A percentile compares a stretch with the other conserved stretches of the same genome.
Conservation (phyloP, 2,797 vertebrate genomes). For the Gadopsis marmoratus region DNA sequence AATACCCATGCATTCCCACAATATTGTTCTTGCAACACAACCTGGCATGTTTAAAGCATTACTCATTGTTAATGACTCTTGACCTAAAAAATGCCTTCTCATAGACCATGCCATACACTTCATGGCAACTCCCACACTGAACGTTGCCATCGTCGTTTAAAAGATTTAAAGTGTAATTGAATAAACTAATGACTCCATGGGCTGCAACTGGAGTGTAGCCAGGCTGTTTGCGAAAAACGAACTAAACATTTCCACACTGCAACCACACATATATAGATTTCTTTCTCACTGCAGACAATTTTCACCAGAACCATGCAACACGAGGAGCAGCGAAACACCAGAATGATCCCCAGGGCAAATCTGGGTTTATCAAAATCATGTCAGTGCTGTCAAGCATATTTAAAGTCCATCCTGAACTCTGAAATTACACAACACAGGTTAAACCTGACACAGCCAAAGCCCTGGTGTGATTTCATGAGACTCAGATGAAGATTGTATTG, state of each 20-base stretch:
- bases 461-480: constrained; percentile 24
- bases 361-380: constrained; percentile 34
- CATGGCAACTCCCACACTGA: constrained; percentile 16
- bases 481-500: constrained; percentile 24
- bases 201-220: not conserved
- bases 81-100: constrained; percentile 13
- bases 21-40: not conserved
- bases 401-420: not conserved
- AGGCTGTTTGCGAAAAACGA: constrained; percentile 4
- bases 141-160: constrained; percentile 1
- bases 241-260: not conserved
- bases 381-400: constrained; percentile 40
- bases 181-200: constrained; percentile 43
- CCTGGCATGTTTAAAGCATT: constrained; percentile 21
- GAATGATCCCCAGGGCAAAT: constrained; percentile 18
- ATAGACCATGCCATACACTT: constrained; percentile 5
- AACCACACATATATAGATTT: not conserved
- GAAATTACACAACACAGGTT: constrained; percentile 19
- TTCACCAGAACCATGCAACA: constrained; percentile 33
- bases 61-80: constrained; percentile 36
- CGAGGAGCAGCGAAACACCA: constrained; percentile 20
- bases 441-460: constrained; percentile 18
- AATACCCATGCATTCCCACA: not conserved
- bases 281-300: constrained; percentile 30
- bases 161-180: constrained; percentile 34